Conservation (phyloP, 2,888 invertebrate species). For the Tethea ocularis region DNA sequence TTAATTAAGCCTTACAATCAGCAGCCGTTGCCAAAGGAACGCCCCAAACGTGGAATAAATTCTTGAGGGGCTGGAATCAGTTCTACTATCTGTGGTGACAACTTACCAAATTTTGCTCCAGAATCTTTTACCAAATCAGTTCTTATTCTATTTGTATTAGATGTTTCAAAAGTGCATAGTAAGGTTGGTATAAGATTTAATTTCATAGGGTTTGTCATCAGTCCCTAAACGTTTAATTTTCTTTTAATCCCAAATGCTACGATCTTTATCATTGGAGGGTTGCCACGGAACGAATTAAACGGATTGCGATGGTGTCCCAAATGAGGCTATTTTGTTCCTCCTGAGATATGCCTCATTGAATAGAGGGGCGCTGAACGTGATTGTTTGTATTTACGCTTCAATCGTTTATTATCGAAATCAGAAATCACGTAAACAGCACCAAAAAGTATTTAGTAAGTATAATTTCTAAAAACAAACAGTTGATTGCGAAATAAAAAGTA, state of each 20-base stretch:
- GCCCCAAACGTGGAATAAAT: conserved; percentile 78
- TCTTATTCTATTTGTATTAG: conserved; percentile 35
- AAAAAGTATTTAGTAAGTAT: too few relatives aligned
- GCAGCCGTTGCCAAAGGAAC: conserved; percentile 77
- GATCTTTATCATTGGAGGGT: conserved; percentile 77
- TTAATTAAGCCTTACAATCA: conserved; percentile 80
- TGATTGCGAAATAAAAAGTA: too few relatives aligned
- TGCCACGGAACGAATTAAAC: conserved; percentile 79
- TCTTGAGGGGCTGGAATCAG: conserved; percentile 71
- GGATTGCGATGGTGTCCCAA: conserved; percentile 81
- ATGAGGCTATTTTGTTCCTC: conserved; percentile 80
- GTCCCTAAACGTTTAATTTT: conserved; percentile 78
- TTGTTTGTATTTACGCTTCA: conserved; percentile 59
- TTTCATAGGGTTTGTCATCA: conserved; percentile 71
- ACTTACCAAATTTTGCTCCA: conserved; percentile 32
- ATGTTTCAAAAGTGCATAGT: conserved; percentile 7
- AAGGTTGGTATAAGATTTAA: conserved; percentile 31
- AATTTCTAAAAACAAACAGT: too few relatives aligned
- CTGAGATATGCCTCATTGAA: conserved; percentile 57
- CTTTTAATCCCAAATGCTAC: conserved; percentile 80
- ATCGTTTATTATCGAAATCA: conserved; percentile 50
- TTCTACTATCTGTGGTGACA: conserved; percentile 61
- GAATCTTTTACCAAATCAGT: conserved; percentile 19
- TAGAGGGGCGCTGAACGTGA: conserved; percentile 51
- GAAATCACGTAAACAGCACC: conserved; percentile 22